These are phyloP conservation scores for Orientallactaga sibirica DNA, from an alignment of 2,797 vertebrate species.

Conservation along the genomic window DNA sequence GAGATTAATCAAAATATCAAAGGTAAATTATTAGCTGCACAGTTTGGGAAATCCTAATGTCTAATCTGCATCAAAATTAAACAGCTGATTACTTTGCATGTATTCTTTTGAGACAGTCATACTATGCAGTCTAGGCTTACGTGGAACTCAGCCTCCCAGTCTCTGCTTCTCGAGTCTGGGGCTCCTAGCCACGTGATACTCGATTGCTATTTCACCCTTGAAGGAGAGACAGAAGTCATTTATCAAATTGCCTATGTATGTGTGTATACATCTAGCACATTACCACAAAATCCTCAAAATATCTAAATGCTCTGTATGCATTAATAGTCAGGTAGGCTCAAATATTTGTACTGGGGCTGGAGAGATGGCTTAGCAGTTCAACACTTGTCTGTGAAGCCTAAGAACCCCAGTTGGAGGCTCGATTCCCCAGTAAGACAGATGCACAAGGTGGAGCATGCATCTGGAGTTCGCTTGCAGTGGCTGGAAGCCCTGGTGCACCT, in stretches of 20 bases:
- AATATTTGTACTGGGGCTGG: too few species aligned
- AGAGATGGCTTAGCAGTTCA: too few species aligned
- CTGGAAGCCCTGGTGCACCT: too few species aligned
- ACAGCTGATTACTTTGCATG: not conserved
- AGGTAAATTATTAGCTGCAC: not conserved
- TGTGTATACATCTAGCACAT: not conserved
- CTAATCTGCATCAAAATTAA: not conserved
- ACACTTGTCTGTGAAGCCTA: too few species aligned
- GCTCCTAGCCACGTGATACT: accelerated
- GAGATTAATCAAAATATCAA: slow-evolving; percentile 29
- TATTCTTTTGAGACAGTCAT: not conserved
- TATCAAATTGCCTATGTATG: not conserved
- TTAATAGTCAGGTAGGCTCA: not conserved
- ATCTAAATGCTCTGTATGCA: not conserved
- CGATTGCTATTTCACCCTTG: not conserved
- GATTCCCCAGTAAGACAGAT: too few species aligned
- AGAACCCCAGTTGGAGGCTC: too few species aligned
- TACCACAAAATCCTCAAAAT: not conserved
- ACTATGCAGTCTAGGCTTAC: too few species aligned
- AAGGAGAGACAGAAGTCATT: not conserved
- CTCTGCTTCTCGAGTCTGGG: not conserved
- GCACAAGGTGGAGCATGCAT: too few species aligned
- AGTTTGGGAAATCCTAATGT: slow-evolving; percentile 27
- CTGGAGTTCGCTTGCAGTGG: too few species aligned
- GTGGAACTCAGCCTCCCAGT: not conserved